Evolutionary conservation across 2,797 vertebrate genomes (phyloP).

Genomic region (Huso huso): DNA sequence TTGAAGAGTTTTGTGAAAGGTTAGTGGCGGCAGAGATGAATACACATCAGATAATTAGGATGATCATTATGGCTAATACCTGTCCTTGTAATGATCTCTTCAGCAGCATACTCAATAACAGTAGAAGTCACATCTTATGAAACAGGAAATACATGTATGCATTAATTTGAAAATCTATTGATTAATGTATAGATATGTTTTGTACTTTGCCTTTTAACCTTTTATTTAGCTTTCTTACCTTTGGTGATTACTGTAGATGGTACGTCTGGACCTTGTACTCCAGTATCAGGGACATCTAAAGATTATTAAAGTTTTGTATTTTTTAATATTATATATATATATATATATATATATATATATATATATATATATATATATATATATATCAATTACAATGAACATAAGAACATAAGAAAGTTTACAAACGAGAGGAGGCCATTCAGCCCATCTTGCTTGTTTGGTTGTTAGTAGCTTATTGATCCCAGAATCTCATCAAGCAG

Average conservation of each 20-base stretch:
- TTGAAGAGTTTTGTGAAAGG: too few relatives aligned
- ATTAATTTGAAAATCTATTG: slow-evolving; percentile 24
- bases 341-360: too few relatives aligned
- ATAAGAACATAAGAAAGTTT: too few relatives aligned
- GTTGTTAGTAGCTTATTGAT: too few relatives aligned
- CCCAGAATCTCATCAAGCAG: too few relatives aligned
- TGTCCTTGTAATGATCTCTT: slow-evolving; percentile 51
- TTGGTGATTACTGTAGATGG: slow-evolving; percentile 62
- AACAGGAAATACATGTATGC: slow-evolving; percentile 8
- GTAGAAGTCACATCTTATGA: slow-evolving; percentile 55
- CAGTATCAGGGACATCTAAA: slow-evolving; percentile 87
- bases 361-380: too few relatives aligned
- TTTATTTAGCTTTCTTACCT: slow-evolving; percentile 60
- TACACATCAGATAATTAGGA: not conserved
- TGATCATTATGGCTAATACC: slow-evolving; percentile 39
- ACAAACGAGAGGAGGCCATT: too few relatives aligned
- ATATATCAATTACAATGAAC: too few relatives aligned
- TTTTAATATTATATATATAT: too few relatives aligned
- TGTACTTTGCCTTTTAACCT: not conserved
- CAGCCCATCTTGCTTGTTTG: too few relatives aligned
- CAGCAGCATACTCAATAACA: slow-evolving; percentile 50
- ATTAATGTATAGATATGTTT: not conserved
- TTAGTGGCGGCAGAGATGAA: not conserved
- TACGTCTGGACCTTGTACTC: slow-evolving; percentile 76
- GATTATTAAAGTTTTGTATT: slow-evolving; percentile 23